Evolutionary conservation across 37 sponge, comb jelly and placozoan genomes (phyloP).

Genomic region (Ianthella basta): DNA sequence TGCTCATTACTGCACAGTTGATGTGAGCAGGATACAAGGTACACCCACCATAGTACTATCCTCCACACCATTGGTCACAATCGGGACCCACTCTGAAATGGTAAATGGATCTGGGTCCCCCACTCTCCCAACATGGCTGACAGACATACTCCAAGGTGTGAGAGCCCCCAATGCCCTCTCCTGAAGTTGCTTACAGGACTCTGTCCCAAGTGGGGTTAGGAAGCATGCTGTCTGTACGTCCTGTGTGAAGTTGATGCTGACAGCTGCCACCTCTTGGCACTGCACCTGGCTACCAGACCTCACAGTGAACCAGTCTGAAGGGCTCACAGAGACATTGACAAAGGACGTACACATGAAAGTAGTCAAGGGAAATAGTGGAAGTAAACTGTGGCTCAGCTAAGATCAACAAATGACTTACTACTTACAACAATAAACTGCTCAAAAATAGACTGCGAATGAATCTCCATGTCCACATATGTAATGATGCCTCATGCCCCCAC

Average conservation of each 20-base stretch:
- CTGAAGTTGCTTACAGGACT: not conserved
- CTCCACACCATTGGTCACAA: not conserved
- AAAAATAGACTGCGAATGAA: no score
- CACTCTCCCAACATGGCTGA: conserved; percentile 21
- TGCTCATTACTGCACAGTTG: no score
- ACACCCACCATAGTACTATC: not conserved
- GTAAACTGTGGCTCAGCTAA: no score
- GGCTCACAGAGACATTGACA: conserved; percentile 8
- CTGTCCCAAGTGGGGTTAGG: not conserved
- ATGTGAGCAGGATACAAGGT: no score
- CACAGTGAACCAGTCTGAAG: not conserved
- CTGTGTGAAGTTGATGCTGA: conserved; percentile 14
- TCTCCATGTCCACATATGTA: no score
- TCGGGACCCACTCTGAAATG: not conserved
- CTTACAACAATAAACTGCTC: no score
- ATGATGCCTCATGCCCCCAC: no score
- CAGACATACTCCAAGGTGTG: not conserved
- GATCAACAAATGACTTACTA: no score
- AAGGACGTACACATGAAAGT: conserved; percentile 15
- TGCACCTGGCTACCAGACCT: not conserved
- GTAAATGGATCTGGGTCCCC: not conserved
- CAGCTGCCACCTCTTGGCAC: not conserved
- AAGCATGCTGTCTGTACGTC: conserved; percentile 16
- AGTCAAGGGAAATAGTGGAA: no score
- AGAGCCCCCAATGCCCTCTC: not conserved